Evolutionary conservation across 2,797 vertebrate genomes (phyloP).

Genomic region (Morelia viridis): DNA sequence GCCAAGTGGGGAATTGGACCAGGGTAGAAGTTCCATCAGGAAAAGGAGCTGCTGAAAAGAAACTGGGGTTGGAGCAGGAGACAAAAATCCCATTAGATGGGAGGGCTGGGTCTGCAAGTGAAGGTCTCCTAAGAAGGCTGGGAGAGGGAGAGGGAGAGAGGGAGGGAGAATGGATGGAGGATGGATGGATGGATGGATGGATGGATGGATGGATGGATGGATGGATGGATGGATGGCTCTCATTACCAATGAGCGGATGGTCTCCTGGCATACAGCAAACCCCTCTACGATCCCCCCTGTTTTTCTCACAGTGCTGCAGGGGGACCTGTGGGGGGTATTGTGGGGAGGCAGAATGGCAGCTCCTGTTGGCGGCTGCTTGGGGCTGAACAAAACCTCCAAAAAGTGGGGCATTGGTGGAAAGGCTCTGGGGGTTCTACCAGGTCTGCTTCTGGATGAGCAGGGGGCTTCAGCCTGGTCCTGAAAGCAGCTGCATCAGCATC

Average conservation of each 20-base stretch:
- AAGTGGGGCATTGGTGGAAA: not conserved
- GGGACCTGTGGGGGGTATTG: not conserved
- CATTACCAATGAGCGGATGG: fast-evolving
- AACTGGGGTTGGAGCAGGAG: not conserved
- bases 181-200: not conserved
- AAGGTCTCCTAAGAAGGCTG: not conserved
- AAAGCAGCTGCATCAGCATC: not conserved
- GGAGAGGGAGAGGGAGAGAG: not conserved
- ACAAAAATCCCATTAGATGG: too few relatives aligned
- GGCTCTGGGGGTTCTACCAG: not conserved
- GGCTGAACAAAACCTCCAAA: not conserved
- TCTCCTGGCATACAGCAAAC: not conserved
- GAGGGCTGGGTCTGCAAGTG: too few relatives aligned
- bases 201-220: not conserved
- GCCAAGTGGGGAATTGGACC: not conserved
- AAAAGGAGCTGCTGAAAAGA: not conserved
- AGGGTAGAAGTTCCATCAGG: not conserved
- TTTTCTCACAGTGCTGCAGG: not conserved
- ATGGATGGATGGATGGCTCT: not conserved
- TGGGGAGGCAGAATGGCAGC: not conserved
- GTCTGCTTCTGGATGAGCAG: not conserved
- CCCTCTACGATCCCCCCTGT: not conserved
- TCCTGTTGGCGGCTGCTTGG: not conserved
- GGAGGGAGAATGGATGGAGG: not conserved
- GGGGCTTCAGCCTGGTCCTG: not conserved